Base-by-base conservation (phyloP, 2,113 vertebrate species). In the Scytalopus superciliaris region DNA sequence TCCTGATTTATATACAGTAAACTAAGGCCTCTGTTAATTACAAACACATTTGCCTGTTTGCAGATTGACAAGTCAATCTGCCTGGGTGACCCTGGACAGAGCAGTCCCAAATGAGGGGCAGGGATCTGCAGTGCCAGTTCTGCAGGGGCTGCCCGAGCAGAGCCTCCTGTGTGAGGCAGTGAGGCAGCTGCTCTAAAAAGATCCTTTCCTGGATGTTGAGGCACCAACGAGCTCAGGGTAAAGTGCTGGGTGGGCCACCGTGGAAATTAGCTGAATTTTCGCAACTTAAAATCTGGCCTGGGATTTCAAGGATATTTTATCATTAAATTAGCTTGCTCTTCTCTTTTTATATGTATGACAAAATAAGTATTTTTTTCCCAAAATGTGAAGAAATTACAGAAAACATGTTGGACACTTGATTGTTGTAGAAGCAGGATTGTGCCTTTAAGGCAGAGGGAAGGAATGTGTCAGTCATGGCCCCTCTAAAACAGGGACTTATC, bases 1-100 rank as follows among this genome's bases (percentile, higher is more conserved):
- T 53, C 44, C 53, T 96, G 90, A 92, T 90, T 94, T 94, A 94
- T 92, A 18, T 89, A 89, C 94, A 94, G 91, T 94, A 93, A 76
- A 75, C n/a, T 40, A 89, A 91, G 25, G 82, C 23, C 55, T 72
- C 30, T 77, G 31, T 52, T 95, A 97, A 94, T 96, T 90, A 66
- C 75, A 91, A 94, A 63, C 93, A 94, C 50, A 39, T 90, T 86
- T 75, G 31, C 50, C 40, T 74, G 66, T 70, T 68, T 85, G 56
- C 23, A 86, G 78, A 31, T 25, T 53, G 86, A 82, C 62, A 63
- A 7, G 70, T 82, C 33, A 70, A 23, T 52, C 5, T 39, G 67
- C 30, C 64, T 37, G 42, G 24, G 76, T 84, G 85, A 92, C 50
- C 25, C 50, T 59, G 53, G 64, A 27, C 12, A 31, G 44, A 40